Base-by-base conservation (phyloP, 2,888 invertebrate species). In the Drosophila prolongata region DNA sequence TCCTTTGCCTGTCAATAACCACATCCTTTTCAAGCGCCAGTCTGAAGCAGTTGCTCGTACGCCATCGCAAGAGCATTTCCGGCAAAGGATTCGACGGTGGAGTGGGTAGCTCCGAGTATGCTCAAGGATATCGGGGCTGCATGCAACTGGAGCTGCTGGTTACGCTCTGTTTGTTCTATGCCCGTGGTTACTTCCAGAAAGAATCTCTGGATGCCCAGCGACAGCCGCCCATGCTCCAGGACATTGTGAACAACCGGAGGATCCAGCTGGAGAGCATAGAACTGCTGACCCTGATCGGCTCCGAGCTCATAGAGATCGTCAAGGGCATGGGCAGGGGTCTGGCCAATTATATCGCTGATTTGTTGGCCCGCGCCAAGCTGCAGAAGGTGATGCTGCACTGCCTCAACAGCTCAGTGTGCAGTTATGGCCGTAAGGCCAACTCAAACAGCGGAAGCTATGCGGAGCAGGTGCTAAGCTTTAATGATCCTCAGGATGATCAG, bases 331-430 rank as follows among this genome's bases (percentile, higher is more conserved):
- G 95, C 0, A 95, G 95, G 88, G 92, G 96, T 1, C 94, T 97
- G 88, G 95, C 96, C 11, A 95, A 95, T 80, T 97, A 96, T 90
- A 95, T 96, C 72, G 95, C 95, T 13, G 96, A 96, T 91, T 92
- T 95, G 78, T 92, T 97, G 87, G 93, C 94, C 3, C 95, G 96
- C 74, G 96, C 96, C 87, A 97, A 97, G 92, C 93, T 97, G 52
- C 97, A 97, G 91, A 97, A 97, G 71, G 95, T 96, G 27, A 94
- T 96, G 50, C 93, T 97, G 53, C 97, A 97, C 90, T 96, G 96
- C 89, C 93, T 97, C 19, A 94, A 97, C 54, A 96, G 97, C 3
- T 95, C 95, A 16, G 96, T 97, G 13, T 87, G 86, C 57, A 89
- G 87, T 34, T 90, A 84, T 38, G 80, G 77, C 0, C 76, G 75